Evolutionary conservation across 2,113 vertebrate genomes (phyloP), one percentile per base, ranked within the genome.

Genomic region (Leucosticte australis): DNA sequence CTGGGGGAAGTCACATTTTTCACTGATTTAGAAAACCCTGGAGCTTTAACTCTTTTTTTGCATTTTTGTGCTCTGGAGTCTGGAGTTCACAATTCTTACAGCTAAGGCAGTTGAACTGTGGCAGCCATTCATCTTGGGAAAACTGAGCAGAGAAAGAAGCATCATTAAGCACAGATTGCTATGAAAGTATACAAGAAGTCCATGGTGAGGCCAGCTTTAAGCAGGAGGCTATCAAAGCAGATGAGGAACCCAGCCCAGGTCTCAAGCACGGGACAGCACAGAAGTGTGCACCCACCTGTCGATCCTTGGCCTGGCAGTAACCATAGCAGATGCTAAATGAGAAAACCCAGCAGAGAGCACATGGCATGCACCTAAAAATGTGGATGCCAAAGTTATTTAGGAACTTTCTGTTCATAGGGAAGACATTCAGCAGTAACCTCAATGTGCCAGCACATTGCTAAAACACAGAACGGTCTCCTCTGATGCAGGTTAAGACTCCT

Each of bases 281-380:
- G 0, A 33, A 39, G 9, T 37, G 10, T 13, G 19, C 6, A 53
- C 26, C n/a, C 2, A 6, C 20, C 13, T 11, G 14, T 10, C 4
- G 6, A 63, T 9, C 2, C 0, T 16, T 2, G 6, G 47, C 20
- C 2, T 0, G 0, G 13, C 8, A 3, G 13, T 3, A 23, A 19
- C 23, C 23, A 42, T 0, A 6, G 28, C n/a, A 62, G 11, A 31
- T 20, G 15, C 37, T 0, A 2, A 0, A 3, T 7, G 30, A 57
- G 27, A 35, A 21, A 5, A 67, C 27, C 8, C 31, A 30, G 47
- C 0, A 4, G 14, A 11, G 2, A 23, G 10, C 2, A 52, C 6
- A 1, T 0, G 19, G 20, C 13, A 11, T 3, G 3, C 15, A 10
- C n/a, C 15, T 14, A 55, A 55, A 50, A 50, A 47, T 6, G 5